Conservation (phyloP, 2,797 vertebrate genomes). For the Sardinella longiceps region DNA sequence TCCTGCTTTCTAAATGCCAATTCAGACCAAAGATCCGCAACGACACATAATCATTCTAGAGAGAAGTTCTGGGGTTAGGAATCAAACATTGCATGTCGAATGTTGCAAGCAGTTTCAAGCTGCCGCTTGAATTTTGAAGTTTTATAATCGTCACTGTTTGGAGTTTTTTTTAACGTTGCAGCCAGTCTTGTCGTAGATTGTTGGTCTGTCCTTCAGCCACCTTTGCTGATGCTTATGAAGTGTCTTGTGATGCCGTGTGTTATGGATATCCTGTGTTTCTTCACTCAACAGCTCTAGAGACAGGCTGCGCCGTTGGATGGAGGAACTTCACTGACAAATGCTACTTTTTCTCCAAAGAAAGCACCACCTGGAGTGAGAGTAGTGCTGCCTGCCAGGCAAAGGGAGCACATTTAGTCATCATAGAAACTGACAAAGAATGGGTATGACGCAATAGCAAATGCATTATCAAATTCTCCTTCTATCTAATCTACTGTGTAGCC, state of each 20-base stretch:
- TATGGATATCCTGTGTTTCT: not conserved
- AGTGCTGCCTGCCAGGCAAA: not conserved
- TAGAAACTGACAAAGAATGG: not conserved
- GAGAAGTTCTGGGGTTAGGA: too few species aligned
- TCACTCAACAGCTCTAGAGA: not conserved
- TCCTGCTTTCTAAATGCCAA: too few species aligned
- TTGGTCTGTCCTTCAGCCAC: too few species aligned
- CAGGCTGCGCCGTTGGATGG: not conserved
- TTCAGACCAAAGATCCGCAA: too few species aligned
- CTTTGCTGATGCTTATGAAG: not conserved
- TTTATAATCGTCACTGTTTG: too few species aligned
- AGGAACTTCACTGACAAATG: not conserved
- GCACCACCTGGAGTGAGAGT: not conserved
- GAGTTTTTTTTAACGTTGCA: too few species aligned
- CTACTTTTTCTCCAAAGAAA: not conserved
- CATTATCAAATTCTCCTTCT: too few species aligned
- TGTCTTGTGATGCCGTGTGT: not conserved
- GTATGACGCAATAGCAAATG: not conserved
- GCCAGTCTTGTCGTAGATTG: too few species aligned
- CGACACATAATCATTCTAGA: too few species aligned
- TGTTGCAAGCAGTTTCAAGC: too few species aligned
- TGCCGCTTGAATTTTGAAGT: too few species aligned
- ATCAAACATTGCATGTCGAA: too few species aligned
- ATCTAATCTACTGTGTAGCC: not conserved
- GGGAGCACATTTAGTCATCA: not conserved